phyloP scores from a whole-genome alignment of 2,797 vertebrate species.

The Petrocephalus sullivani region DNA sequence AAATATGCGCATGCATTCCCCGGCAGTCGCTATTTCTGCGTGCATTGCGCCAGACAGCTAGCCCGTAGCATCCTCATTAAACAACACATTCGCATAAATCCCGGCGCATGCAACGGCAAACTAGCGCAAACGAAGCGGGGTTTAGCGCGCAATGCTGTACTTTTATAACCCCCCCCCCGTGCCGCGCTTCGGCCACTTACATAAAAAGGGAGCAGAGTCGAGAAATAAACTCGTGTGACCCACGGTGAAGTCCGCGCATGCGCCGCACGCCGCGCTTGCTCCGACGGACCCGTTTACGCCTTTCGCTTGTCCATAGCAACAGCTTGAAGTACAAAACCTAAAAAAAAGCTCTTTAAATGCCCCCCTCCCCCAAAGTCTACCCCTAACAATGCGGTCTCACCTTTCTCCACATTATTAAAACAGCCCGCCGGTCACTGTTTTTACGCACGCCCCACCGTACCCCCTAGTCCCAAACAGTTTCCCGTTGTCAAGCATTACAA shows the following conservation, averaged over 20 bases:
- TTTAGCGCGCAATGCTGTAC: not conserved
- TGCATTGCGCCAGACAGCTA: slow-evolving; percentile 7
- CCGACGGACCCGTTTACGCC: not conserved
- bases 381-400: not conserved
- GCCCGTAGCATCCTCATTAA: not conserved
- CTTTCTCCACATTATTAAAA: not conserved
- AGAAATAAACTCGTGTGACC: slow-evolving; percentile 61
- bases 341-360: not conserved
- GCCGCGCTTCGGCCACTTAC: not conserved
- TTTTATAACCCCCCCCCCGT: not conserved
- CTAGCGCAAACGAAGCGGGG: not conserved
- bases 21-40: not conserved
- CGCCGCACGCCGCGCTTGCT: slow-evolving; percentile 32
- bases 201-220: slow-evolving; percentile 14
- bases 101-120: not conserved
- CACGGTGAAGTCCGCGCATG: slow-evolving; percentile 51
- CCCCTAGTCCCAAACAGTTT: not conserved
- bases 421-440: not conserved
- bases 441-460: not conserved
- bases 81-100: not conserved
- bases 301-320: slow-evolving; percentile 24
- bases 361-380: no score
- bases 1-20: not conserved
- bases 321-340: not conserved
- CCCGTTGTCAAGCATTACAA: slow-evolving; percentile 9